phyloP scores from a whole-genome alignment of 2,797 vertebrate genomes.

The Cuculus canorus region DNA sequence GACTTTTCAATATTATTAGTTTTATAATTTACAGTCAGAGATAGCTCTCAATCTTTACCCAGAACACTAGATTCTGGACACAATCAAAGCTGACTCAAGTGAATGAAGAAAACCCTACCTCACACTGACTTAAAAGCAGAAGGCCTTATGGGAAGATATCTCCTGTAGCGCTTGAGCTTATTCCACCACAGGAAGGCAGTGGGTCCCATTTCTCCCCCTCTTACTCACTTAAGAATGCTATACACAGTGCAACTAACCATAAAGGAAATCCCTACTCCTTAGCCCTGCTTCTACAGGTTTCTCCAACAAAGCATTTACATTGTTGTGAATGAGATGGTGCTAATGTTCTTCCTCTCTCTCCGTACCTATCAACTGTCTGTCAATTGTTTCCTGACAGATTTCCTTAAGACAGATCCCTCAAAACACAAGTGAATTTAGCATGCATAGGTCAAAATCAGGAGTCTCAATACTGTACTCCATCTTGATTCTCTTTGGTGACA shows the following conservation, averaged over 20 bases:
- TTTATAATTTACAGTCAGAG: not conserved
- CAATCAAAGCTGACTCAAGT: not conserved
- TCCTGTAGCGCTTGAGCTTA: not conserved
- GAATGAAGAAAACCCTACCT: not conserved
- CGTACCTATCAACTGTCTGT: conserved; percentile 11
- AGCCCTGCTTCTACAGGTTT: conserved; percentile 32
- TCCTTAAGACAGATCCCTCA: conserved; percentile 21
- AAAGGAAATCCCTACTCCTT: conserved; percentile 45
- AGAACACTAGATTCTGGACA: not conserved
- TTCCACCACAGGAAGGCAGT: conserved; percentile 9
- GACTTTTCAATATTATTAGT: not conserved
- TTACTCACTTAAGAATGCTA: not conserved
- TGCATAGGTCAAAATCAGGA: not conserved
- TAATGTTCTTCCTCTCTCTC: not conserved
- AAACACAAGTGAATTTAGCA: conserved; percentile 15
- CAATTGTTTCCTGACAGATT: conserved; percentile 29
- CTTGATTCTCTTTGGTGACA: conserved; percentile 96
- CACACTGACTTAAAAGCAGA: not conserved
- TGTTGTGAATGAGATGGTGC: not conserved
- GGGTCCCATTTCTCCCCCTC: conserved; percentile 3
- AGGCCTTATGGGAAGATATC: not conserved
- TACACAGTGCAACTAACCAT: not conserved
- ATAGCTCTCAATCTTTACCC: not conserved
- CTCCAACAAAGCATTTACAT: not conserved
- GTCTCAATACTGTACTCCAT: conserved; percentile 83